These are phyloP conservation scores for Atta colombica DNA, from an alignment of 1,140 invertebrate species.

Conservation along the genomic window DNA sequence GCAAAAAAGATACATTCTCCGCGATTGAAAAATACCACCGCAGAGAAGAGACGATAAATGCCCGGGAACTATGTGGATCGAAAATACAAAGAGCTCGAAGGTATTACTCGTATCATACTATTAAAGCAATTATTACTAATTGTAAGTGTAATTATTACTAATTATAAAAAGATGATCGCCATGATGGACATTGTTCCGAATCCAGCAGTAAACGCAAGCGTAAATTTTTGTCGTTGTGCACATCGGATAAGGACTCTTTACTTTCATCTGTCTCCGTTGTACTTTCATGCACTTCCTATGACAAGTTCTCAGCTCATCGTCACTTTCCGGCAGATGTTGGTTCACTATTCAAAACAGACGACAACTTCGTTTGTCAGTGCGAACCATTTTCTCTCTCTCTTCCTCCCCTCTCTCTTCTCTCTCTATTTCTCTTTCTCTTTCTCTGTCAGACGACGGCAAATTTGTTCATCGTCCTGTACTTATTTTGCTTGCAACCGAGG, in stretches of 20 bases:
- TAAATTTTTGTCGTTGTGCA: constrained; percentile 35
- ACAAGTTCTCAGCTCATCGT: not conserved
- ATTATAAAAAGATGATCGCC: constrained; percentile 20
- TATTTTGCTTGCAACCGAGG: constrained; percentile 50
- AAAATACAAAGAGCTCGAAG: not conserved
- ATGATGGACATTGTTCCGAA: not conserved
- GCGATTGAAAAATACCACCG: constrained; percentile 40
- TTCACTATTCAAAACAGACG: constrained; percentile 18
- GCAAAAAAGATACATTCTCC: constrained; percentile 36
- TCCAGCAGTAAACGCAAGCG: constrained; percentile 15
- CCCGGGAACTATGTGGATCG: not conserved
- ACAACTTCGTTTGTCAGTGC: constrained; percentile 26
- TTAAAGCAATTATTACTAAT: constrained; percentile 9
- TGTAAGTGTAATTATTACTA: not conserved
- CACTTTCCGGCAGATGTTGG: not conserved
- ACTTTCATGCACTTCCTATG: constrained; percentile 32
- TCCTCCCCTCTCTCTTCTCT: not conserved
- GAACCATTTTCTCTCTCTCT: not conserved
- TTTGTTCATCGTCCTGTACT: constrained; percentile 49
- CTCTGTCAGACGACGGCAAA: not conserved
- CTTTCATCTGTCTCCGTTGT: constrained; percentile 11
- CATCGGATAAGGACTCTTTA: constrained; percentile 2
- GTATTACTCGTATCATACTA: constrained; percentile 6
- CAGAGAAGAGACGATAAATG: not conserved
- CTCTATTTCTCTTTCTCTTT: not conserved